Percentiles rank a stretch among this genome's conserved stretches.
These are phyloP conservation scores for Chloroceryle aenea DNA, from an alignment of 2,113 vertebrate genomes.

Conservation along the genomic window DNA sequence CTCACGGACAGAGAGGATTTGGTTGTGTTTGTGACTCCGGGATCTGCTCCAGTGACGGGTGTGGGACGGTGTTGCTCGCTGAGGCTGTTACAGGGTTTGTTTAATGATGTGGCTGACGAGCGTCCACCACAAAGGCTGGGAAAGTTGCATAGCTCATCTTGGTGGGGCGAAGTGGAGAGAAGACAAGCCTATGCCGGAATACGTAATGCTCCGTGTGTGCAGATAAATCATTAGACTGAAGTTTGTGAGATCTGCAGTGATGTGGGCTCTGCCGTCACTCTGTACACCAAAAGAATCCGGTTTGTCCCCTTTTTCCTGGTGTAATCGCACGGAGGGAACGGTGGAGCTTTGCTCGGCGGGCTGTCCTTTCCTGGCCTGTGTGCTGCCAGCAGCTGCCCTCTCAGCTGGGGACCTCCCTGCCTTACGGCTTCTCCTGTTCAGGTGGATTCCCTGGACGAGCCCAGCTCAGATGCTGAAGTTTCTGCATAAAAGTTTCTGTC, in stretches of 20 bases:
- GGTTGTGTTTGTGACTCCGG: fast-evolving
- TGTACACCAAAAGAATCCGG: background rate
- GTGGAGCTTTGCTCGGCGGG: background rate
- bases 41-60: background rate
- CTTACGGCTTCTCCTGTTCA: fast-evolving
- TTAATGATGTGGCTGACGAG: background rate
- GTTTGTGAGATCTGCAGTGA: background rate
- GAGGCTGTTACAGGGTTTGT: background rate
- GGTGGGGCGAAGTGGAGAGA: fast-evolving
- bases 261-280: background rate
- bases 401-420: background rate
- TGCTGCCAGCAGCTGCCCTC: background rate
- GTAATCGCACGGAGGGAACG: fast-evolving
- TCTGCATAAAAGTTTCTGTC: constrained; percentile 27
- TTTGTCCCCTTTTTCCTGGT: background rate
- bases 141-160: background rate
- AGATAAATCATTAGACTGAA: background rate
- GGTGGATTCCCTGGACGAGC: background rate
- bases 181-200: fast-evolving
- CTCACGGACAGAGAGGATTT: background rate
- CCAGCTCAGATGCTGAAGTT: background rate
- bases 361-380: background rate
- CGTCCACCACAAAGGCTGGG: fast-evolving
- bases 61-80: fast-evolving
- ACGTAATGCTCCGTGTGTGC: fast-evolving